A percentile compares a stretch with the other conserved stretches of the same genome.
Evolutionary conservation across 2,113 vertebrate species (phyloP).

Genomic region (Colaptes auratus): DNA sequence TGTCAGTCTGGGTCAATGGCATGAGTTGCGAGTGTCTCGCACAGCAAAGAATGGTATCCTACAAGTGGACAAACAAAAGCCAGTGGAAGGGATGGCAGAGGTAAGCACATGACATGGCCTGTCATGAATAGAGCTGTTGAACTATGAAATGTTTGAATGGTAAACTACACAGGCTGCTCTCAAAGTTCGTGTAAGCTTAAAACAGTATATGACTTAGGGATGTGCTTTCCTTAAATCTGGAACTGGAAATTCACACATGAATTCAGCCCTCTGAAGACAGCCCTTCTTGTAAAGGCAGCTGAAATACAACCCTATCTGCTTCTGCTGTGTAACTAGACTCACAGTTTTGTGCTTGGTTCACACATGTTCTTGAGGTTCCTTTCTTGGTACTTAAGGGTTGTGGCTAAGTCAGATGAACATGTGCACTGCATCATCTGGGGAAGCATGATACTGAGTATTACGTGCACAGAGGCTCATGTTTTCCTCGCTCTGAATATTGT

Average conservation of each 20-base stretch:
- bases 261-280: not conserved
- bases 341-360: not conserved
- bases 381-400: not conserved
- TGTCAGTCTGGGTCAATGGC: conserved; percentile 86
- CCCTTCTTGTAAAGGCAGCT: not conserved
- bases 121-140: not conserved
- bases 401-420: not conserved
- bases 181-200: not conserved
- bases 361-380: not conserved
- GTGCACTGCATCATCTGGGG: rapidly evolving
- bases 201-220: rapidly evolving
- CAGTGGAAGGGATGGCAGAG: conserved; percentile 89
- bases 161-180: not conserved
- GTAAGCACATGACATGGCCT: conserved; percentile 66
- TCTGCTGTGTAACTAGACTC: not conserved
- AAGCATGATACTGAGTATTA: not conserved
- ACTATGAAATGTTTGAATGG: not conserved
- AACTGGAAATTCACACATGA: rapidly evolving
- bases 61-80: conserved; percentile 90
- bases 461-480: not conserved
- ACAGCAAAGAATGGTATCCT: conserved; percentile 93
- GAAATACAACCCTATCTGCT: not conserved
- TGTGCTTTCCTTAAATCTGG: not conserved
- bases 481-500: not conserved
- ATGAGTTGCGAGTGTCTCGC: conserved; percentile 88